phyloP scores from a whole-genome alignment of 2,113 vertebrate species.

The Hystrix cristata region DNA sequence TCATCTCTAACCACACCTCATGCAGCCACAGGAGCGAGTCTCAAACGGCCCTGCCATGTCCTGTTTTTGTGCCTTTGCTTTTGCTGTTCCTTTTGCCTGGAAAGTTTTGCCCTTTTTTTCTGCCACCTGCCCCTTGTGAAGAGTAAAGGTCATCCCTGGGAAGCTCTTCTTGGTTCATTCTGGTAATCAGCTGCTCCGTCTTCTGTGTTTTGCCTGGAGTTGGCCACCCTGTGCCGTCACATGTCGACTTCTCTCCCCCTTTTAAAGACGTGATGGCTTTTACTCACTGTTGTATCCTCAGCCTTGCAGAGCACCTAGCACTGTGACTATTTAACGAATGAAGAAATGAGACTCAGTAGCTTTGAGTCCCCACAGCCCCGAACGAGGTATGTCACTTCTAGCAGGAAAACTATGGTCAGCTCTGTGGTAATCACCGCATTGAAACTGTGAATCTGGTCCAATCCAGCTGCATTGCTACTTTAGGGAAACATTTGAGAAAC shows the following conservation, averaged over 20 bases:
- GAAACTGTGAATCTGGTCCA: not conserved
- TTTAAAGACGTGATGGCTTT: conserved; percentile 20
- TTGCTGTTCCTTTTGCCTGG: not conserved
- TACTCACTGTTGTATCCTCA: not conserved
- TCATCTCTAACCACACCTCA: not conserved
- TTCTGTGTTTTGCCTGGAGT: not conserved
- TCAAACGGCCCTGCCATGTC: not conserved
- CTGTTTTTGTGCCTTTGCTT: conserved; percentile 4
- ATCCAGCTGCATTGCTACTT: not conserved
- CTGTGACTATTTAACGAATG: not conserved
- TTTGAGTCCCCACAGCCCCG: not conserved
- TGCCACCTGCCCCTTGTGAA: not conserved
- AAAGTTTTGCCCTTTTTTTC: not conserved
- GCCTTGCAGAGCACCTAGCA: not conserved
- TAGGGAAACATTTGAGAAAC: not conserved
- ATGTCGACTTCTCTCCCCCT: not conserved
- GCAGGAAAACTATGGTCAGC: not conserved
- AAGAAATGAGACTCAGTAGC: not conserved
- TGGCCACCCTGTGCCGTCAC: not conserved
- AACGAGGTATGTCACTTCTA: not conserved
- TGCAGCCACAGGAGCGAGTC: not conserved
- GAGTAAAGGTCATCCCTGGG: not conserved
- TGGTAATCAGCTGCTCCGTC: not conserved
- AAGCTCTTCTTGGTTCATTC: conserved; percentile 5
- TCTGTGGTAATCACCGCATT: not conserved